Evolutionary conservation across 2,888 invertebrate genomes (phyloP), one percentile per base, ranked within the genome.

Genomic region (Leptinotarsa haldemani): DNA sequence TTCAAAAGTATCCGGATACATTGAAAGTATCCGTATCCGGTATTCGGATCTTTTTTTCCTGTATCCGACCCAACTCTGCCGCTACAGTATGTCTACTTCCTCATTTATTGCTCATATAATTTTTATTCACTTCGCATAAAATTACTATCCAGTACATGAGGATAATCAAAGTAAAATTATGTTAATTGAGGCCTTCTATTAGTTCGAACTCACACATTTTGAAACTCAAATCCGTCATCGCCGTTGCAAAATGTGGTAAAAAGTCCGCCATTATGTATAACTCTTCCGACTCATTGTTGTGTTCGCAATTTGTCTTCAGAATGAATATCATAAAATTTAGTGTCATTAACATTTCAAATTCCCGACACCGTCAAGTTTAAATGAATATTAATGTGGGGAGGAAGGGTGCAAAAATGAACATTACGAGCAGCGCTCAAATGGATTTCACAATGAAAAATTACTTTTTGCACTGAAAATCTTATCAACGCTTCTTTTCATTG

Each of bases 321-420:
- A 56, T 20, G 56, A 56, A 22, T 22, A 56, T 22, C 22, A 12
- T 22, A 13, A 22, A 20, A 53, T 5, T 53, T n/a, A 12, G 53
- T 22, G 53, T 53, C 53, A 53, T 53, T 56, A 22, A 56, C 15
- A 56, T 56, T 56, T 56, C 20, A 20, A 56, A 56, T 20, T 22
- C 15, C 22, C 56, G 12, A 22, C 56, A 56, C 56, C 13, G 22
- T 56, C 20, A 22, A 22, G 56, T 22, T 22, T 56, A 22, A 56
- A 56, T 56, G 56, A 56, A 56, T 56, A 56, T 56, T 56, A 56
- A 56, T 56, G 56, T 25, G 56, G 13, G 25, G 50, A 50, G 50
- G 4, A n/a, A 12, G 16, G 50, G 16, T 50, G 15, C 50, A 50
- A 50, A 50, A 50, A 50, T 50, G 4, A n/a, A 56, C 56, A 56